Evolutionary conservation across 1,140 invertebrate genomes (phyloP), one percentile per base, ranked within the genome.

Genomic region (Drosophila setifemur): DNA sequence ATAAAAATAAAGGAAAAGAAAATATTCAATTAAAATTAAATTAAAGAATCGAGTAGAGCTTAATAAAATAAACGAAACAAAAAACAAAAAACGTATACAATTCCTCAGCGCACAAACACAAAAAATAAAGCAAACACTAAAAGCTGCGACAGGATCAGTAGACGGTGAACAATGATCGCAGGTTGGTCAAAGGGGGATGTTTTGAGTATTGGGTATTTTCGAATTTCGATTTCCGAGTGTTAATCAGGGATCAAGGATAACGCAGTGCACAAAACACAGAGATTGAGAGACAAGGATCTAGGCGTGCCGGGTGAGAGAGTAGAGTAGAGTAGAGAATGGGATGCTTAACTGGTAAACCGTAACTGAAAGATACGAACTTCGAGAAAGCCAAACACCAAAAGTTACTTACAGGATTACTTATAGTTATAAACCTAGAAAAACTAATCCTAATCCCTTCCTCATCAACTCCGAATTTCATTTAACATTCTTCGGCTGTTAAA

Each of bases 381-480:
- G 52, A 49, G 64, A 57, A 77, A 55, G 73, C 78, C 77, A 83
- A 73, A 82, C 78, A 82, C 78, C 78, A 72, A 83, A 26, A 50
- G 33, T 81, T 81, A 79, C 70, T 75, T 81, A 79, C 73, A 72
- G 42, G n/a, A 48, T 39, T 35, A 50, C 31, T 29, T 31, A 60
- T 21, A 66, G 28, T 55, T 29, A 49, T 39, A 31, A 50, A 69
- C 44, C 39, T 26, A 18, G n/a, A 66, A 18, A 9, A 66, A 70
- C 40, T 81, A 82, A 28, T 28, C 60, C 60, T 61, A 63, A 5
- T 40, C 35, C 73, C 55, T 54, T 47, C 48, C 52, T 87, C 76
- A 87, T 85, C 72, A 86, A 85, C 81, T 85, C 81, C 81, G 81
- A 85, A 85, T 85, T 85, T 85, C 81, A 85, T 72, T 52, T 73